Evolutionary conservation across 2,113 vertebrate species (phyloP).

Genomic region (Trichomycterus rosablanca): DNA sequence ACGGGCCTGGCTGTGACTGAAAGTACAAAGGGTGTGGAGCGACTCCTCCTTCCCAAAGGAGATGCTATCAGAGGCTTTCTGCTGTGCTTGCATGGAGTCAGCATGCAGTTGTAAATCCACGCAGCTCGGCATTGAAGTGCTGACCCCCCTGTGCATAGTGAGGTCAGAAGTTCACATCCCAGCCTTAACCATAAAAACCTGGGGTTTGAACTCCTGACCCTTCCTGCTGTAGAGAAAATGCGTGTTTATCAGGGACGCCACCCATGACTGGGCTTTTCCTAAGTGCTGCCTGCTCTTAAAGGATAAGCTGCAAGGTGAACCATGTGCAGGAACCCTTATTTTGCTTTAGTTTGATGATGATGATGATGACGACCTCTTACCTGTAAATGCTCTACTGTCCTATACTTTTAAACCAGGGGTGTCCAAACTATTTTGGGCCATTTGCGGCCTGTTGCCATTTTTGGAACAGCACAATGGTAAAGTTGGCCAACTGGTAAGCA

Average conservation of each 20-base stretch:
- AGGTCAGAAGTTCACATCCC: slow-evolving; percentile 72
- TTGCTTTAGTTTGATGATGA: too few relatives aligned
- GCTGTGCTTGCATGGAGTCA: slow-evolving; percentile 72
- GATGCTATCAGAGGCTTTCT: slow-evolving; percentile 79
- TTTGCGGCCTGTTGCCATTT: too few relatives aligned
- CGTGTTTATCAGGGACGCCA: slow-evolving; percentile 58
- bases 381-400: too few relatives aligned
- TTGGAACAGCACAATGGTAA: too few relatives aligned
- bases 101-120: slow-evolving; percentile 76
- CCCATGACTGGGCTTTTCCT: slow-evolving; percentile 25
- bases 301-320: slow-evolving; percentile 35
- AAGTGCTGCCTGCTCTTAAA: slow-evolving; percentile 47
- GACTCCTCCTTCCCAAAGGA: slow-evolving; percentile 63
- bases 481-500: too few relatives aligned
- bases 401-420: too few relatives aligned
- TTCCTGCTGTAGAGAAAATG: slow-evolving; percentile 61
- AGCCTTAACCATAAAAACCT: slow-evolving; percentile 68
- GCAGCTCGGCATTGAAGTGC: slow-evolving; percentile 64
- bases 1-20: slow-evolving; percentile 64
- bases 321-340: too few relatives aligned
- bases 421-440: too few relatives aligned
- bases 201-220: slow-evolving; percentile 70
- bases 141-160: slow-evolving; percentile 44
- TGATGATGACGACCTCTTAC: too few relatives aligned
- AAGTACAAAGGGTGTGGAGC: slow-evolving; percentile 67